phyloP scores from a whole-genome alignment of 2,888 invertebrate species.

The Epinotia nisella region DNA sequence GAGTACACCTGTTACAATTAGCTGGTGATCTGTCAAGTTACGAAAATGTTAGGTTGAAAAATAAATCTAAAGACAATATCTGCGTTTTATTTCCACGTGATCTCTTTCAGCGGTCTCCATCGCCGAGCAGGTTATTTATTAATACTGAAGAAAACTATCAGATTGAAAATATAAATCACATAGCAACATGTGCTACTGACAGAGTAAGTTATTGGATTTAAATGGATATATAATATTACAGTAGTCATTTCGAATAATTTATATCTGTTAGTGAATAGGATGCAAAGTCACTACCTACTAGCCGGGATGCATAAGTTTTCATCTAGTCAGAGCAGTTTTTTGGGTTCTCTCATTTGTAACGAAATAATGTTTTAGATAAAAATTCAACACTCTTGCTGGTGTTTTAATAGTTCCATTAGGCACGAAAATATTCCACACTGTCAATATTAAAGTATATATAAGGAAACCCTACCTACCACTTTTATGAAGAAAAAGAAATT shows the following conservation, averaged over 20 bases:
- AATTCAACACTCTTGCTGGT: no score
- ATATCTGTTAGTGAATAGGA: no score
- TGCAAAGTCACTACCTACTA: not conserved
- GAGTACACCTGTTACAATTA: constrained; percentile 81
- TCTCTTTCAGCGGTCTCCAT: constrained; percentile 46
- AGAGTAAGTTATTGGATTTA: constrained; percentile 24
- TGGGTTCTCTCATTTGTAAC: no score
- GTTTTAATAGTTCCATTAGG: no score
- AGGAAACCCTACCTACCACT: no score
- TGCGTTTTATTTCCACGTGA: constrained; percentile 63
- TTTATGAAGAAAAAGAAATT: no score
- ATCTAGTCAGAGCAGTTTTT: no score
- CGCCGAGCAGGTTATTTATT: constrained; percentile 16
- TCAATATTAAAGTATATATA: no score
- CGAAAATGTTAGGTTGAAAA: constrained; percentile 83
- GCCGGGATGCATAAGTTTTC: no score
- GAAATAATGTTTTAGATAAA: no score
- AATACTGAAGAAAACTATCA: constrained; percentile 14
- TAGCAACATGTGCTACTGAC: constrained; percentile 24
- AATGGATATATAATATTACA: constrained; percentile 1
- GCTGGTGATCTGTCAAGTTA: constrained; percentile 82
- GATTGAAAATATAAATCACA: constrained; percentile 33
- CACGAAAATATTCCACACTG: no score
- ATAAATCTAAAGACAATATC: constrained; percentile 75
- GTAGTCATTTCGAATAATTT: not conserved